phyloP scores from a whole-genome alignment of 2,888 invertebrate genomes.

The Catocala sponsa region DNA sequence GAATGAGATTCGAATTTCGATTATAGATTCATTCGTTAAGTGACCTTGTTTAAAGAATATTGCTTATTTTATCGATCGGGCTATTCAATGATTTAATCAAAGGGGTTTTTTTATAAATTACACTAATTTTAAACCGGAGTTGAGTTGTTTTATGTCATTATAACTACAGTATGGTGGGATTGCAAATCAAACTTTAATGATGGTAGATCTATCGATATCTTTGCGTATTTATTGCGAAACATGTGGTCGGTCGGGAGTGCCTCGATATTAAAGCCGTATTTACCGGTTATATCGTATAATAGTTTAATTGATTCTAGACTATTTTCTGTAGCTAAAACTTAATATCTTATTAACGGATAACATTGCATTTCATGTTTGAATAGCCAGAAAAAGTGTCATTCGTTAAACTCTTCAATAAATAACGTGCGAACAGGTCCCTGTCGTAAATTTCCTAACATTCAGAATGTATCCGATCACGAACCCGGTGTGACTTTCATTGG shows the following conservation, averaged over 20 bases:
- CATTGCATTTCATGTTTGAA: conserved; percentile 35
- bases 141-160: conserved; percentile 43
- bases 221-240: conserved; percentile 48
- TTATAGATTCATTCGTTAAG: conserved; percentile 87
- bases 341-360: conserved; percentile 25
- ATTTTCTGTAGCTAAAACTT: conserved; percentile 32
- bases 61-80: conserved; percentile 82
- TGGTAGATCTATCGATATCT: conserved; percentile 56
- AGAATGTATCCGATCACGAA: conserved; percentile 73
- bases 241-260: conserved; percentile 38
- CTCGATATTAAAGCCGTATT: conserved; percentile 23
- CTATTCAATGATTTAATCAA: conserved; percentile 75
- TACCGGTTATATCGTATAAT: conserved; percentile 46
- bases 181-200: conserved; percentile 54
- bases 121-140: conserved; percentile 49
- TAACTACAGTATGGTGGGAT: conserved; percentile 39
- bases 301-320: conserved; percentile 56
- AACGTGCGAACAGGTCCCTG: conserved; percentile 66
- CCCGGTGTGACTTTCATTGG: conserved; percentile 78
- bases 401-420: conserved; percentile 63
- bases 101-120: conserved; percentile 52
- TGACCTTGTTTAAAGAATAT: conserved; percentile 86
- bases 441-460: conserved; percentile 74
- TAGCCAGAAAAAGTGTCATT: conserved; percentile 50
- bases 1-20: conserved; percentile 82